Percentiles rank a stretch among this genome's conserved stretches.
phyloP scores from a whole-genome alignment of 2,888 invertebrate species.

The Lypha dubia region DNA sequence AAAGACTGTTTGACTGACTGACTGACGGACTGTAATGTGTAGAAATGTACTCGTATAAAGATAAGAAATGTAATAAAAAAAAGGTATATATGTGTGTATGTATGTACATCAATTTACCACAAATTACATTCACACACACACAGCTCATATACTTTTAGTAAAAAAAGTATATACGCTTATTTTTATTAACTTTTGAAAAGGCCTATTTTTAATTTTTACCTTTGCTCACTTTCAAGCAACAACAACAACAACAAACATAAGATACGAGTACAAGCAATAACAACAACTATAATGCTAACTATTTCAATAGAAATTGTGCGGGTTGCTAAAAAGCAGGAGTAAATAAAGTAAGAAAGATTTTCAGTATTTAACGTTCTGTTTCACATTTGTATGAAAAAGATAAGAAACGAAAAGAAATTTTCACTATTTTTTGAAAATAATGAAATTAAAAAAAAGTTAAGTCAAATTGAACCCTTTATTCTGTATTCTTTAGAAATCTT shows the following conservation, averaged over 20 bases:
- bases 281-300: not conserved
- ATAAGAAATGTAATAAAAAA: constrained; percentile 58
- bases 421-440: constrained; percentile 29
- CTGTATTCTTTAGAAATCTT: not conserved
- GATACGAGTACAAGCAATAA: not conserved
- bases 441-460: constrained; percentile 3
- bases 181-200: constrained; percentile 41
- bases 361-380: constrained; percentile 54
- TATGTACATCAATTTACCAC: too few species aligned
- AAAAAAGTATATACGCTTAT: not conserved
- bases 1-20: constrained; percentile 44
- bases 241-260: constrained; percentile 19
- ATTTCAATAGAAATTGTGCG: constrained; percentile 34
- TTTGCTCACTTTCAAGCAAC: not conserved
- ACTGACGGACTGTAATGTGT: constrained; percentile 1
- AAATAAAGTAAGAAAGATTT: constrained; percentile 53
- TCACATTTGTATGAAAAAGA: constrained; percentile 8
- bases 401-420: constrained; percentile 53
- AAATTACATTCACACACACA: not conserved
- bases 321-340: not conserved
- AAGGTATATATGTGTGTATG: too few species aligned
- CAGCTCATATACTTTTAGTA: not conserved
- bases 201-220: constrained; percentile 51
- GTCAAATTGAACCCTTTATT: not conserved
- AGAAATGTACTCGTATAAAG: constrained; percentile 39